Percentiles rank a stretch among this genome's conserved stretches.
These are phyloP conservation scores for Daubentonia madagascariensis DNA, from an alignment of 2,113 vertebrate species.

Conservation along the genomic window DNA sequence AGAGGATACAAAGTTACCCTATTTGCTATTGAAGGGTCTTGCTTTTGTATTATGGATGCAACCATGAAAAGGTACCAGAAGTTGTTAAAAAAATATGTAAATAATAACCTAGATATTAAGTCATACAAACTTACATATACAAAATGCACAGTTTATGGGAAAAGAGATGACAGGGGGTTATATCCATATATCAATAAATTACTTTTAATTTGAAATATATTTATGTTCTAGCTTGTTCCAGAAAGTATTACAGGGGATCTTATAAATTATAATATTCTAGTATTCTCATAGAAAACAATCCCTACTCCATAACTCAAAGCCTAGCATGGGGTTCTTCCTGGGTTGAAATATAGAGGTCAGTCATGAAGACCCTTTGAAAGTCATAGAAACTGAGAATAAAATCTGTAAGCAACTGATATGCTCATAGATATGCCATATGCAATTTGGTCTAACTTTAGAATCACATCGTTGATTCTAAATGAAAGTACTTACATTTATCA, in stretches of 20 bases:
- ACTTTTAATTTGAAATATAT: neutral
- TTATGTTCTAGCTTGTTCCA: neutral
- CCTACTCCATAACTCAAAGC: neutral
- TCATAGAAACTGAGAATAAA: neutral
- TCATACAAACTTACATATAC: neutral
- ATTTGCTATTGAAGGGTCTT: neutral
- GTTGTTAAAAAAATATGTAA: neutral
- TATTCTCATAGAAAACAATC: neutral
- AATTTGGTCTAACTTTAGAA: neutral
- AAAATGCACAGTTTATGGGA: neutral
- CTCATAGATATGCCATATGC: too few species aligned
- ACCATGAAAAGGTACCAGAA: neutral
- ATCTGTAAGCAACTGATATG: neutral
- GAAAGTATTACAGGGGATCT: neutral
- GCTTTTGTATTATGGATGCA: neutral
- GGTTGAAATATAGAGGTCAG: neutral
- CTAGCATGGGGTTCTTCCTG: neutral
- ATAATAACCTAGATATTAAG: neutral
- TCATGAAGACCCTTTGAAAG: neutral
- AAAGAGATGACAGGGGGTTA: neutral
- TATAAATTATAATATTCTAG: neutral
- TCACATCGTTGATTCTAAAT: neutral
- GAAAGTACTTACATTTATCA: neutral
- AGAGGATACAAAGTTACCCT: neutral
- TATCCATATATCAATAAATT: neutral